phyloP scores from a whole-genome alignment of 2,797 vertebrate genomes.

The Ibycter americanus region DNA sequence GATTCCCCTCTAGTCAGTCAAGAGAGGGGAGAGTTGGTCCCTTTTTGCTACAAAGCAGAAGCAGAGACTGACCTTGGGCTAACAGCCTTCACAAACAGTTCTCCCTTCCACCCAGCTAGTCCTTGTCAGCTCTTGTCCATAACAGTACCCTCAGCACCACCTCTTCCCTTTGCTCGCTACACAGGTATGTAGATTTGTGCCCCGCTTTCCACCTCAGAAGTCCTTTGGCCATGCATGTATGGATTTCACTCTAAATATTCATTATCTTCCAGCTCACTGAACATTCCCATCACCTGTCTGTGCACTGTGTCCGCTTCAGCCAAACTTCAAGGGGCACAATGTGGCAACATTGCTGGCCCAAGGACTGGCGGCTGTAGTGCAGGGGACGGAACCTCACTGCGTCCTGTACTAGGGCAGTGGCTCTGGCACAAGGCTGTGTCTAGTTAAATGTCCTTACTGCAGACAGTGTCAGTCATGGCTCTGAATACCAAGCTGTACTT shows the following conservation, averaged over 20 bases:
- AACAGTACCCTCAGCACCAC: not conserved
- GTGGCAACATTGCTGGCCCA: not conserved
- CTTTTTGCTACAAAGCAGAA: not conserved
- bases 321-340: not conserved
- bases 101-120: not conserved
- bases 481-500: not conserved
- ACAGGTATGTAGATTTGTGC: not conserved
- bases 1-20: not conserved
- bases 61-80: not conserved
- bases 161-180: not conserved
- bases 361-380: not conserved
- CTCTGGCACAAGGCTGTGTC: not conserved
- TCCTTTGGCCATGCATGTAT: not conserved
- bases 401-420: not conserved
- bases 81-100: not conserved
- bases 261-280: not conserved
- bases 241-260: not conserved
- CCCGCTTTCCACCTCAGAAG: not conserved
- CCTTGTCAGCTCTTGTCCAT: not conserved
- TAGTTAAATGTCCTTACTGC: not conserved
- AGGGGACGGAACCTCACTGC: not conserved
- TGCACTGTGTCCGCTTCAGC: not conserved
- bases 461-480: not conserved
- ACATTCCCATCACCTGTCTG: rapidly evolving
- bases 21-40: not conserved